phyloP scores from a whole-genome alignment of 2,888 invertebrate genomes.

The Trisateles emortualis region DNA sequence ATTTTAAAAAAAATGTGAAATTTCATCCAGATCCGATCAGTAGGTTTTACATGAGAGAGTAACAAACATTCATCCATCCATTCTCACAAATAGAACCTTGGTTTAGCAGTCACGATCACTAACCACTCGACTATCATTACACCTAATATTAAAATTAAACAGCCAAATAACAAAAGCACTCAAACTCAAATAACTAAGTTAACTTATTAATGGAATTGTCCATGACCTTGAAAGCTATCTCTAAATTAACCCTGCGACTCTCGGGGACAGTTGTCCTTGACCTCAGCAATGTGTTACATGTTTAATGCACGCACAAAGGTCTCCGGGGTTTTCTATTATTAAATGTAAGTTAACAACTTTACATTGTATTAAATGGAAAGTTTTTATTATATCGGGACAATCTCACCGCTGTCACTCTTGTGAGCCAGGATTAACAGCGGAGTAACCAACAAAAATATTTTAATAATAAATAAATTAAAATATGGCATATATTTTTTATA shows the following conservation, averaged over 20 bases:
- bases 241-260: constrained; percentile 48
- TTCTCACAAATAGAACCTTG: no score
- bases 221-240: constrained; percentile 53
- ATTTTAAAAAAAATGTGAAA: no score
- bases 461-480: no score
- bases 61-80: no score
- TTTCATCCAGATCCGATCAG: no score
- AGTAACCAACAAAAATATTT: no score
- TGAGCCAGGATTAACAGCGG: no score
- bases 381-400: background rate
- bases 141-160: background rate
- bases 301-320: constrained; percentile 16
- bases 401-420: no score
- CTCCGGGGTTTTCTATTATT: constrained; percentile 10
- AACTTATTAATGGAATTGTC: constrained; percentile 24
- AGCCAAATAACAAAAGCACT: constrained; percentile 4
- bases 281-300: constrained; percentile 11
- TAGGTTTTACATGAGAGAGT: no score
- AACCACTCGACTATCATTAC: background rate
- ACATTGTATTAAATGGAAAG: background rate
- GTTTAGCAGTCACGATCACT: no score
- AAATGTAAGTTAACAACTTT: background rate
- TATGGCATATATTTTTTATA: no score
- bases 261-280: constrained; percentile 15
- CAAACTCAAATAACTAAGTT: constrained; percentile 6